These are phyloP conservation scores for Laothoe populi DNA, from an alignment of 2,888 invertebrate species.

Conservation along the genomic window DNA sequence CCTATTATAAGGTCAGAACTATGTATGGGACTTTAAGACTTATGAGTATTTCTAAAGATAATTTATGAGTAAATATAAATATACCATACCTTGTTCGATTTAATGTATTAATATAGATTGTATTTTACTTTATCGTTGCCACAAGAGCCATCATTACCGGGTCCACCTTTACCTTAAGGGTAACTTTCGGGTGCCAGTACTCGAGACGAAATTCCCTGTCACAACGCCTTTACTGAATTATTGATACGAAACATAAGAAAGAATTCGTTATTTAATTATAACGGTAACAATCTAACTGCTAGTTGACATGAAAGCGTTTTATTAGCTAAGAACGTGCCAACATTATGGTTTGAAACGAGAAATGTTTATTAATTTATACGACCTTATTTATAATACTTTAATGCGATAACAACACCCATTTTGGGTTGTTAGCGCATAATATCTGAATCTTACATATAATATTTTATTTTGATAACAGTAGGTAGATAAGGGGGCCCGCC, in stretches of 20 bases:
- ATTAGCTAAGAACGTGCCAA: slow-evolving; percentile 45
- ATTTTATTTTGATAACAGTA: slow-evolving; percentile 10
- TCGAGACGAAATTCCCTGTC: slow-evolving; percentile 64
- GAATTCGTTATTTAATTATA: slow-evolving; percentile 75
- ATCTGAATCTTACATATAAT: neutral
- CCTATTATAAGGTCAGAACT: too few relatives aligned
- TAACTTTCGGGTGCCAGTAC: slow-evolving; percentile 56
- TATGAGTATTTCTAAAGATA: too few relatives aligned
- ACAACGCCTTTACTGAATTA: slow-evolving; percentile 63
- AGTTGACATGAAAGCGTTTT: slow-evolving; percentile 62
- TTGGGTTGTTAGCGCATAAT: slow-evolving; percentile 17
- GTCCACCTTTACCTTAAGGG: slow-evolving; percentile 48
- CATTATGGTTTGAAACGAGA: slow-evolving; percentile 38
- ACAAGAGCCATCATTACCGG: slow-evolving; percentile 32
- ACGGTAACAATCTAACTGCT: slow-evolving; percentile 63
- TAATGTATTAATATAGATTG: neutral
- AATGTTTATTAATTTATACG: slow-evolving; percentile 26
- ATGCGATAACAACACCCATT: slow-evolving; percentile 13
- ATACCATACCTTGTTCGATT: too few relatives aligned
- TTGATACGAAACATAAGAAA: slow-evolving; percentile 63
- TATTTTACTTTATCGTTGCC: neutral
- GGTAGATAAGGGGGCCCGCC: too few relatives aligned
- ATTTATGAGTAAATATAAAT: too few relatives aligned
- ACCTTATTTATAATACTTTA: slow-evolving; percentile 22
- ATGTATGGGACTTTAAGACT: too few relatives aligned